A percentile compares a stretch with the other conserved stretches of the same genome.
Evolutionary conservation across 1,140 invertebrate species (phyloP).

Genomic region (Bombus superbus): DNA sequence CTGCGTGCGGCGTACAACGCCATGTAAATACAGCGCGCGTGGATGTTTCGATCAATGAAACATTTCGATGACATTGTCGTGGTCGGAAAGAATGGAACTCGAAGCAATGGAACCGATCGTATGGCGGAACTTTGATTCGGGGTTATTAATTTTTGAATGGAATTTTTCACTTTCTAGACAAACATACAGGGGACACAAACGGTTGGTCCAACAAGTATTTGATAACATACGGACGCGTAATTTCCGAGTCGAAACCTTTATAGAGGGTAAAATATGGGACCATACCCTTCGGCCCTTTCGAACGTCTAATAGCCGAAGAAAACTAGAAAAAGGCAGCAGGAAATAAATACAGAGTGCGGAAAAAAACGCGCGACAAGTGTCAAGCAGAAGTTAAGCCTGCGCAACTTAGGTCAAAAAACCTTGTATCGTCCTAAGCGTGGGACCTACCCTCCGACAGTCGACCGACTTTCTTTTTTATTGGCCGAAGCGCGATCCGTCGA

Average conservation of each 20-base stretch:
- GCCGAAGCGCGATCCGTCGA: slow-evolving; percentile 59
- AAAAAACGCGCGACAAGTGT: background rate
- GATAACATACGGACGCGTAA: no score
- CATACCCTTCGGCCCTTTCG: background rate
- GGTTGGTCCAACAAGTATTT: no score
- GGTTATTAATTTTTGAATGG: background rate
- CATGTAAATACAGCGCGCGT: background rate
- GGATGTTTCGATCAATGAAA: slow-evolving; percentile 7
- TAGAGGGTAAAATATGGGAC: no score
- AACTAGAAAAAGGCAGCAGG: background rate
- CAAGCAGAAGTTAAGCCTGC: background rate
- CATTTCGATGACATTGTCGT: background rate
- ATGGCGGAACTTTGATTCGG: background rate
- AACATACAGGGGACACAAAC: no score
- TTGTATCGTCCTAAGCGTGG: slow-evolving; percentile 10
- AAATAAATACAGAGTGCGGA: background rate
- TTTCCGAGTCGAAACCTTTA: no score
- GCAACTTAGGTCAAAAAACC: slow-evolving; percentile 2
- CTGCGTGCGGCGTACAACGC: background rate
- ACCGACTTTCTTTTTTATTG: slow-evolving; percentile 68
- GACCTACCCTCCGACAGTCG: slow-evolving; percentile 34
- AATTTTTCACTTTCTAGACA: no score
- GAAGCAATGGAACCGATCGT: background rate
- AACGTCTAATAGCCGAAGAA: rapidly evolving
- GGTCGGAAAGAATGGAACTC: no score